Percentiles rank a stretch among this genome's conserved stretches.
These are phyloP conservation scores for Dorcus hopei DNA, from an alignment of 2,888 invertebrate species.

Conservation along the genomic window DNA sequence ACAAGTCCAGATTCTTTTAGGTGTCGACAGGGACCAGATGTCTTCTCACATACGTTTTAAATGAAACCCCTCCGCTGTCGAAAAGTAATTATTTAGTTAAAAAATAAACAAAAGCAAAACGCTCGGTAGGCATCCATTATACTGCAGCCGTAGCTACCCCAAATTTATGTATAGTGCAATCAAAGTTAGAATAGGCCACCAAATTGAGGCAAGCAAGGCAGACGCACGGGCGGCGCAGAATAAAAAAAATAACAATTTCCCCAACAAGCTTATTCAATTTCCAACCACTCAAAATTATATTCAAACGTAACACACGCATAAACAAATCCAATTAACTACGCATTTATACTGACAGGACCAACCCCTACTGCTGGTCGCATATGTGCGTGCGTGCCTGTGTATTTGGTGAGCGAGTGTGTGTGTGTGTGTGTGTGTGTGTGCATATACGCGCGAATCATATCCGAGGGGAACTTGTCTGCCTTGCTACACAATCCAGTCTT, in stretches of 20 bases:
- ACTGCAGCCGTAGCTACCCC: neutral
- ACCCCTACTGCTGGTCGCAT: conserved; percentile 43
- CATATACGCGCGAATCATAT: conserved; percentile 9
- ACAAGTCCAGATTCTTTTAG: no score
- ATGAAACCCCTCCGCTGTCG: no score
- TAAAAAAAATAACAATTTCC: conserved; percentile 41
- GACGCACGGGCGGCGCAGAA: conserved; percentile 5
- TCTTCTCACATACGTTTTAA: no score
- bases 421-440: no score
- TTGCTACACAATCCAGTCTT: conserved; percentile 18
- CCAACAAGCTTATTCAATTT: conserved; percentile 46
- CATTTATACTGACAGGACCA: conserved; percentile 46
- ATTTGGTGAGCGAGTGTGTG: no score
- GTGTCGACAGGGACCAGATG: no score
- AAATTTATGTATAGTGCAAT: conserved; percentile 7
- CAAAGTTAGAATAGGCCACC: conserved; percentile 19
- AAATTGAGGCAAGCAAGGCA: conserved; percentile 20
- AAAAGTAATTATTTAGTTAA: no score
- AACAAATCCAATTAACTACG: conserved; percentile 49
- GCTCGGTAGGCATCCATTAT: no score
- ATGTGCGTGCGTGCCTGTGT: conserved; percentile 27
- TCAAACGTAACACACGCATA: conserved; percentile 44
- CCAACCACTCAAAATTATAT: conserved; percentile 45
- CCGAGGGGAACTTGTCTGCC: conserved; percentile 9
- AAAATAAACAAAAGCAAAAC: no score